These are phyloP conservation scores for Propithecus coquereli DNA, from an alignment of 2,113 vertebrate genomes.

Conservation along the genomic window DNA sequence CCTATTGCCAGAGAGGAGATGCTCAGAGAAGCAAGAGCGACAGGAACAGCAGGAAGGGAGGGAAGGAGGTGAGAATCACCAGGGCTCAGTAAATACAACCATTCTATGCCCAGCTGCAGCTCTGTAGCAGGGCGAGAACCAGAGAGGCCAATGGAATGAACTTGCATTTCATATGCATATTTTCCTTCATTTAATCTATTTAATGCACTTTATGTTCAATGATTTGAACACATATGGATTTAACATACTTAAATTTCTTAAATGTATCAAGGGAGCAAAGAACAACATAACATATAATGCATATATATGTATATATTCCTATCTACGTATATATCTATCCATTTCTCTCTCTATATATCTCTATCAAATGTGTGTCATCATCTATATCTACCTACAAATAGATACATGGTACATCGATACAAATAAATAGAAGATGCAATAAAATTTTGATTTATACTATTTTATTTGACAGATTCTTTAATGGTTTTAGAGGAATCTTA, in stretches of 20 bases:
- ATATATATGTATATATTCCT: neutral
- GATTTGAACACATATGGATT: neutral
- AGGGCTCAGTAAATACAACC: neutral
- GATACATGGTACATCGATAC: neutral
- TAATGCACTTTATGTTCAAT: neutral
- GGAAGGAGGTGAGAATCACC: neutral
- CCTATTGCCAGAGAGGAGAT: conserved; percentile 47
- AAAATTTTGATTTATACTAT: neutral
- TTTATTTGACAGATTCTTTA: neutral
- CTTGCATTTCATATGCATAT: neutral
- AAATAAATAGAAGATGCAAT: neutral
- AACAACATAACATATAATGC: neutral
- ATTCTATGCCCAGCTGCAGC: fast-evolving
- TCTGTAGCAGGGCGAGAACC: neutral
- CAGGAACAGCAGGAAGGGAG: neutral
- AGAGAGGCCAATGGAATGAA: neutral
- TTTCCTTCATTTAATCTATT: neutral
- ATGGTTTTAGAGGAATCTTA: neutral
- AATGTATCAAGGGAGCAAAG: neutral
- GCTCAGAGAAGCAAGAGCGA: neutral
- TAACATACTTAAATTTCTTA: neutral
- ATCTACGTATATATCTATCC: neutral
- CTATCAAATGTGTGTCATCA: neutral
- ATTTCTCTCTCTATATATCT: too few species aligned
- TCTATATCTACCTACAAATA: neutral